Percentiles rank a stretch among this genome's conserved stretches.
Conservation (phyloP, 2,113 vertebrate genomes). For the Entosphenus tridentatus region DNA sequence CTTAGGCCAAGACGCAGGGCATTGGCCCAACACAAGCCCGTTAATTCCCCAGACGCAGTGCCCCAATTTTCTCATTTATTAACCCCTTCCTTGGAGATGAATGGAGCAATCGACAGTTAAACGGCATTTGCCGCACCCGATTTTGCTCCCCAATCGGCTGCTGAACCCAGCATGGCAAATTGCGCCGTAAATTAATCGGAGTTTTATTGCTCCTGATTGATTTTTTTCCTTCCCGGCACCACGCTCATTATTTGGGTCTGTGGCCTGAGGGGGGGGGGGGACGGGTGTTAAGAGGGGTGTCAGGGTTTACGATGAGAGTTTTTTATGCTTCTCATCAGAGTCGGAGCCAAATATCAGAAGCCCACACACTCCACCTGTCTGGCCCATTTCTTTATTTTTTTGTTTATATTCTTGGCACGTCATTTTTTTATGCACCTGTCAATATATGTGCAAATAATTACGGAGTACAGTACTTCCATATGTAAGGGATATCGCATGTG, state of each 20-base stretch:
- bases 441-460: background rate
- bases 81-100: conserved; percentile 2
- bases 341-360: no score
- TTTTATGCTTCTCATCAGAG: no score
- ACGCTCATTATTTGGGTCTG: background rate
- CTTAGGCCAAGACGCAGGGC: background rate
- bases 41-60: conserved; percentile 5
- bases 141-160: conserved; percentile 1
- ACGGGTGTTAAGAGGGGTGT: conserved; percentile 4
- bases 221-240: conserved; percentile 3
- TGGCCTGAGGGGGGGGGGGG: conserved; percentile 1
- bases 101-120: conserved; percentile 5
- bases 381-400: no score
- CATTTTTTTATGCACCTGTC: background rate
- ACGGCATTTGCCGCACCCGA: conserved; percentile 4
- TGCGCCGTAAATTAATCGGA: conserved; percentile 6
- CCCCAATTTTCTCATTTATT: conserved; percentile 7
- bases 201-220: conserved; percentile 5
- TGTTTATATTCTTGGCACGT: no score
- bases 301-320: background rate
- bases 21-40: conserved; percentile 1
- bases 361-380: no score
- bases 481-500: background rate
- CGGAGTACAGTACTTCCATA: background rate
- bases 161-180: background rate